phyloP scores from a whole-genome alignment of 2,888 invertebrate genomes.

The Ophonus ardosiacus region DNA sequence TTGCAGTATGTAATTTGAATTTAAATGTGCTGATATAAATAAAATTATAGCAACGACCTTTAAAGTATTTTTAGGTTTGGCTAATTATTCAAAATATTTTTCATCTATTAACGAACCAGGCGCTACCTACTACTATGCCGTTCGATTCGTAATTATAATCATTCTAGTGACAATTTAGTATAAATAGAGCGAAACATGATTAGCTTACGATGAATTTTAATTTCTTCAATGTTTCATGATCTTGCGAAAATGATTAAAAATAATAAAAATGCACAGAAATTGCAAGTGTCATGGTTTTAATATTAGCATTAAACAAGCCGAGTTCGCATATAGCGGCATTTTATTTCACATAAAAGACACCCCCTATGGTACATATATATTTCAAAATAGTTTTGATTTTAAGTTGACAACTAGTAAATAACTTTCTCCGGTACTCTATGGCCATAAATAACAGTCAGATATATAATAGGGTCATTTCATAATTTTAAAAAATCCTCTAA shows the following conservation, averaged over 20 bases:
- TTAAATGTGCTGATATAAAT: neutral
- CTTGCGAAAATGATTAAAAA: neutral
- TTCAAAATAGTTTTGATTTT: no score
- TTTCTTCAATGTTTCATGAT: neutral
- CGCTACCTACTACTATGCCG: neutral
- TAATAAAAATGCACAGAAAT: neutral
- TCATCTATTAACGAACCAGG: neutral
- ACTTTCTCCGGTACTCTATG: no score
- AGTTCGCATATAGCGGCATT: no score
- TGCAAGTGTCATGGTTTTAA: no score
- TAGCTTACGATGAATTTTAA: neutral
- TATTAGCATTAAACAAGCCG: no score
- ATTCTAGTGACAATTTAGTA: neutral
- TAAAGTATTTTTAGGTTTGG: neutral
- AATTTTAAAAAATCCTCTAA: no score
- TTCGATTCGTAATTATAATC: neutral
- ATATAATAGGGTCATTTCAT: no score
- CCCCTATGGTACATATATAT: no score
- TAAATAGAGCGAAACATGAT: neutral
- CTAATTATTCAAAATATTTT: neutral
- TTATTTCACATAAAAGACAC: no score
- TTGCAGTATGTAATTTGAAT: neutral
- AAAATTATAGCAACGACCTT: constrained; percentile 7
- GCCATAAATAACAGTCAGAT: no score
- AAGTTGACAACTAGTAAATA: no score